Evolutionary conservation across 2,888 invertebrate genomes (phyloP), one percentile per base, ranked within the genome.

Genomic region (Byasa hedistus): DNA sequence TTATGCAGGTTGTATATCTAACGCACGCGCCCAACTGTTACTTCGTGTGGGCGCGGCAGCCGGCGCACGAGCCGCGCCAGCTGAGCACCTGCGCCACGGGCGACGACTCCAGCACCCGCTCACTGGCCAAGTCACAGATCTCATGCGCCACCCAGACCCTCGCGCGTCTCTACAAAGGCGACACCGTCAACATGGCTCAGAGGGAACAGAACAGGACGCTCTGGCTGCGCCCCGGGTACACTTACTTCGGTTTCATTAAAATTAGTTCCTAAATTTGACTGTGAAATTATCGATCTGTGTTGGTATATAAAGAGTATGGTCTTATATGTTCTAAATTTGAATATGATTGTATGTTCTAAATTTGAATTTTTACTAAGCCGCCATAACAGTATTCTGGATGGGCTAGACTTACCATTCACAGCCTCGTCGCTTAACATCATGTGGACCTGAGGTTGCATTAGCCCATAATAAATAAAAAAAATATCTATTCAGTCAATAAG

Each of bases 211-310:
- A 90, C 76, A 76, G 86, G 39, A 89, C 85, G 1, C 75, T 91
- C 19, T 85, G 85, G 83, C 81, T 91, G 0, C 67, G 81, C 68
- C 83, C 82, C 0, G 91, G 91, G 0, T 86, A 87, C 73, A 82
- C 85, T 3, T 89, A 86, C 78, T 76, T 91, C 66, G 91, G 91
- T 2, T 88, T 91, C 63, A 78, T 91, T 8, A 91, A 90, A 83
- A 80, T 91, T 73, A 84, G 85, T 82, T 86, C 89, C 84, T 90
- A 86, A 61, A 79, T 66, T 68, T 68, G 82, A 82, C 85, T 86
- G 86, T 85, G 84, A 83, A 75, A 78, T 51, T 32, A 51, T 7
- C 21, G 17, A 24, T 61, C 19, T 62, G 56, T 44, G 44, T 44
- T 19, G 15, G 15, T 15, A 44, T 19, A 4, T 15, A 44, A 44